Evolutionary conservation across 2,797 vertebrate species (phyloP), one percentile per base, ranked within the genome.

Genomic region (Perdix hodgsoniae): DNA sequence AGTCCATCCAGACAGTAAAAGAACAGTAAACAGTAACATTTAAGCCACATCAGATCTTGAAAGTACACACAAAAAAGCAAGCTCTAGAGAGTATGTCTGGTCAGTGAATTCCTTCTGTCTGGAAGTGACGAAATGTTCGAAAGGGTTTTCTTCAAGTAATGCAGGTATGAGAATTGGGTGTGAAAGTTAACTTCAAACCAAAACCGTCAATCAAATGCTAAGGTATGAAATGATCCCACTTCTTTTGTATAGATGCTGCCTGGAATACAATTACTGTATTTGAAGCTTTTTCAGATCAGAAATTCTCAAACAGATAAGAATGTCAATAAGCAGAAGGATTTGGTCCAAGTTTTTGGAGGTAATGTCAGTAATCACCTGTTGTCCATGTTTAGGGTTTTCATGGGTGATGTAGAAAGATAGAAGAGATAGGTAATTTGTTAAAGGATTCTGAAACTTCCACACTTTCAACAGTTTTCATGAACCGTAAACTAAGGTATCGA

Each of bases 31-130:
- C 24, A 76, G 40, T 45, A 88, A 64, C 26, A 79, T 54, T 65
- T 71, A 88, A 92, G 52, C 47, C 52, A 66, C 2, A 0, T 45
- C 19, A 21, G 60, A 60, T 89, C 59, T 81, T 83, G 52, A 86
- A 93, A 86, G 60, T 37, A 29, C 60, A 64, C 80, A 5, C 4
- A 59, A 31, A 40, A 86, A 83, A 81, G 23, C 24, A 83, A 77
- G 44, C 49, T 52, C 54, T 2, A 6, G 57, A 79, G 67, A 82
- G 67, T 79, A 60, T 95, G 84, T 83, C 92, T 95, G 67, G 37
- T 83, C 76, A 69, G 75, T 86, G 80, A 95, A 90, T 94, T 95
- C 83, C 73, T 88, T 86, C 56, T 95, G 86, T 76, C 79, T 93
- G 67, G 66, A 91, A 81, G 67, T 90, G 87, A 86, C 37, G 71